Percentiles rank a stretch among this genome's conserved stretches.
phyloP scores from a whole-genome alignment of 2,888 invertebrate species.

The Gisinianus flammeolus region DNA sequence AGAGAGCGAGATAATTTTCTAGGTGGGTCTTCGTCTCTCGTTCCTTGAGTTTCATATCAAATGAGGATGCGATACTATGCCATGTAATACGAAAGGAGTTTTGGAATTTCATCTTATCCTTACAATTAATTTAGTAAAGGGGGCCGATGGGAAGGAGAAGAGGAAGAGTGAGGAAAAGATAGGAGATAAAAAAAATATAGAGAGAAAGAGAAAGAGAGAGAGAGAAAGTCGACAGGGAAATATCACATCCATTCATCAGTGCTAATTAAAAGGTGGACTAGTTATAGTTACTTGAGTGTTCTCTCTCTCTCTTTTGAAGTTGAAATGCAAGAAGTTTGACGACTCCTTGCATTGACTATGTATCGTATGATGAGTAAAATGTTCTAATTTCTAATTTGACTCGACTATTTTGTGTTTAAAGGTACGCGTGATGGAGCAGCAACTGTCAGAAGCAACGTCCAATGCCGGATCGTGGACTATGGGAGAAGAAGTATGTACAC shows the following conservation, averaged over 20 bases:
- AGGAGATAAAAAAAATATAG: slow-evolving; percentile 18
- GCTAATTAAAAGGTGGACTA: slow-evolving; percentile 32
- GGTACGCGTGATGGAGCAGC: slow-evolving; percentile 65
- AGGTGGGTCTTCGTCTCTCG: neutral
- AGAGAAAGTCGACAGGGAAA: slow-evolving; percentile 33
- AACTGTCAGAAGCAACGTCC: slow-evolving; percentile 61
- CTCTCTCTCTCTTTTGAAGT: no score
- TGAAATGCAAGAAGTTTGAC: no score
- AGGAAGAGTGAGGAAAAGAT: neutral
- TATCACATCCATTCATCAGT: slow-evolving; percentile 35
- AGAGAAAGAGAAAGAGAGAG: neutral
- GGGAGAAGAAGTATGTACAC: slow-evolving; percentile 59
- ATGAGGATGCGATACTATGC: neutral
- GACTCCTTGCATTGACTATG: neutral
- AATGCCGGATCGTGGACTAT: slow-evolving; percentile 59
- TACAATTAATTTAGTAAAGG: no score
- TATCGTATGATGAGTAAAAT: slow-evolving; percentile 14
- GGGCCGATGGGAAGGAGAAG: neutral
- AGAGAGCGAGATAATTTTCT: no score
- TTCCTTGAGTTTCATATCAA: neutral
- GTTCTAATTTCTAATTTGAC: slow-evolving; percentile 20
- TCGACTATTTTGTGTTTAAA: slow-evolving; percentile 54
- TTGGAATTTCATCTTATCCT: no score
- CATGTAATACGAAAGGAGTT: no score
- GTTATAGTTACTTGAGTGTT: neutral